Evolutionary conservation across 2,113 vertebrate genomes (phyloP), one percentile per base, ranked within the genome.

Genomic region (Ailuropoda melanoleuca): DNA sequence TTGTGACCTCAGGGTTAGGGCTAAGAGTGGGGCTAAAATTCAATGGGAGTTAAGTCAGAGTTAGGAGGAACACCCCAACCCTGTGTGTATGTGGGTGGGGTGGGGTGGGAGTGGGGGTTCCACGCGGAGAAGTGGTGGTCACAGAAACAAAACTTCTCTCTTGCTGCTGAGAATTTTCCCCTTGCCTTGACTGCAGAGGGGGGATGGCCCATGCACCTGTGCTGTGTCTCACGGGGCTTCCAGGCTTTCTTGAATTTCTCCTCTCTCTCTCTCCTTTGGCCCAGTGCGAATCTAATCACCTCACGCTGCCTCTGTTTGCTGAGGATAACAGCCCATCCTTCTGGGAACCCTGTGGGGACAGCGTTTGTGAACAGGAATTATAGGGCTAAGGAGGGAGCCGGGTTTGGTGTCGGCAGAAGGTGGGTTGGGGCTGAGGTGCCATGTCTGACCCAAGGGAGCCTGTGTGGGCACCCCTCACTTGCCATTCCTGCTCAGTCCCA

Each of bases 121-220:
- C 43, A 29, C 8, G 84, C 1, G 50, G 84, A 50, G 53, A 62
- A 66, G 87, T 0, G 26, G 11, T n/a, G 12, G 46, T 5, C 13
- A 7, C 24, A 70, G 77, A 14, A 72, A 26, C 60, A 4, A 1
- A 62, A 31, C 14, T 39, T 39, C 62, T 82, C 80, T n/a, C 72
- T 34, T 39, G 55, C 21, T 1, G 31, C 74, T 72, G 50, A 24
- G 78, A 60, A 37, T 8, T 1, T 2, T n/a, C 55, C 48, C 21
- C 37, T 26, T 17, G 23, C 48, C 64, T 75, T 11, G 4, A 5
- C 12, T 1, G 6, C 37, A 18, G 14, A 19, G 19, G 19, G 55
- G n/a, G 70, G 23, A n/a, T 7, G 43, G 64, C 62, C 0, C 13
- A 39, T 0, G 34, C 12, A 8, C 13, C 55, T 19, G 9, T 0